These are phyloP conservation scores for Tympanuchus pallidicinctus DNA, from an alignment of 2,113 vertebrate genomes.

Conservation along the genomic window DNA sequence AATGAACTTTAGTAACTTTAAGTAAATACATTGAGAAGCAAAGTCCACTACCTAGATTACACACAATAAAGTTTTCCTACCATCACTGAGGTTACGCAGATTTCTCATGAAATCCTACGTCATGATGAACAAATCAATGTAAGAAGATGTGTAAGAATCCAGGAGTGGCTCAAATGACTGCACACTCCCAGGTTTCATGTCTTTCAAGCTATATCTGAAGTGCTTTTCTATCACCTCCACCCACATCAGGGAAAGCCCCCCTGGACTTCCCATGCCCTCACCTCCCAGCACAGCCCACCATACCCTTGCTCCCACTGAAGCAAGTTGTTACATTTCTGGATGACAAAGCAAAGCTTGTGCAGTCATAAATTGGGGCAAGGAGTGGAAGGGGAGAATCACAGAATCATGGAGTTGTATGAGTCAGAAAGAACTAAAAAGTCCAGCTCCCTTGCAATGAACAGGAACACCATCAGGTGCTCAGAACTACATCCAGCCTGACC, in stretches of 20 bases:
- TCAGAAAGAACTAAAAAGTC: too few species aligned
- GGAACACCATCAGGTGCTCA: too few species aligned
- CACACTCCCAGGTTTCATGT: neutral
- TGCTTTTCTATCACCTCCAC: neutral
- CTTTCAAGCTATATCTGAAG: neutral
- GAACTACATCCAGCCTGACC: too few species aligned
- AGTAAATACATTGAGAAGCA: neutral
- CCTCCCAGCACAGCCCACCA: neutral
- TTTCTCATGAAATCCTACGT: neutral
- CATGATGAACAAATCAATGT: neutral
- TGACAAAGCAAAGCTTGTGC: neutral
- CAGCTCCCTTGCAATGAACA: too few species aligned
- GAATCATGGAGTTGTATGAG: too few species aligned
- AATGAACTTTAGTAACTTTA: neutral
- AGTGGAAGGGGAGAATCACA: neutral
- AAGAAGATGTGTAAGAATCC: neutral
- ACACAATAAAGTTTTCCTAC: neutral
- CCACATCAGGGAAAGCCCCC: neutral
- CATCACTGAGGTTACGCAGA: neutral
- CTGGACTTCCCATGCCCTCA: neutral
- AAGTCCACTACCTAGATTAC: neutral
- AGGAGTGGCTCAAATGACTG: neutral
- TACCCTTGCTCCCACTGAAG: neutral
- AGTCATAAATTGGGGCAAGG: fast-evolving
- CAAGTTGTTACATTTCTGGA: fast-evolving